Conservation (phyloP, 2,113 vertebrate species). For the Pagrus major region DNA sequence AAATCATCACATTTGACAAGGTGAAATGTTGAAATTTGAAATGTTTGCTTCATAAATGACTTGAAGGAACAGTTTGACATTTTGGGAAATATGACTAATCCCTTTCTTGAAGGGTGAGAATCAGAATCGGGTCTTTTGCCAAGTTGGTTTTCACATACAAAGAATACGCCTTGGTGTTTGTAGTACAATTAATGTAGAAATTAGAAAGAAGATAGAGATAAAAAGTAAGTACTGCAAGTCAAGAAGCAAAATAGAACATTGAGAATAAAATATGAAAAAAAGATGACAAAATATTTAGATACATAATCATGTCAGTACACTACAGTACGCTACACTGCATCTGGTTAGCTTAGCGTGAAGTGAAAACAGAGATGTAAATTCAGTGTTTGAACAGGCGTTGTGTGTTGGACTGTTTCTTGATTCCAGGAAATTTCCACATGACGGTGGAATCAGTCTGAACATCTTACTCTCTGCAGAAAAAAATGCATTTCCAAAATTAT, state of each 20-base stretch:
- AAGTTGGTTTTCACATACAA: no score
- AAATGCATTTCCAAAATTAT: not conserved
- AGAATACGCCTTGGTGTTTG: no score
- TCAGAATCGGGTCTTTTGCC: not conserved
- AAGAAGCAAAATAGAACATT: no score
- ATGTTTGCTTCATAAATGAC: constrained; percentile 20
- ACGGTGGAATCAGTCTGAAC: not conserved
- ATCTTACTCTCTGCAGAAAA: not conserved
- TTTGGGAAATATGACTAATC: constrained; percentile 3
- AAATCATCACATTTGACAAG: not conserved
- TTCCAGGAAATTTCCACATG: not conserved
- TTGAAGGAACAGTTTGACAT: constrained; percentile 1
- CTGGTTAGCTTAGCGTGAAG: not conserved
- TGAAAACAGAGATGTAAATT: not conserved
- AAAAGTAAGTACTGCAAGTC: no score
- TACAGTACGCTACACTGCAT: not conserved
- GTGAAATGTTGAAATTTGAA: not conserved
- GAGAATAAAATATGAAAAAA: no score
- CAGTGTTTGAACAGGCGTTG: not conserved
- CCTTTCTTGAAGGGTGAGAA: not conserved
- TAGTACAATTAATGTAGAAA: no score
- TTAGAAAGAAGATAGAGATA: no score
- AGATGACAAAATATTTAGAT: not conserved
- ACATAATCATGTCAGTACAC: not conserved
- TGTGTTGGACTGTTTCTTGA: not conserved